Evolutionary conservation across 2,888 invertebrate species (phyloP), one percentile per base, ranked within the genome.

Genomic region (Lasioglossum calceatum): DNA sequence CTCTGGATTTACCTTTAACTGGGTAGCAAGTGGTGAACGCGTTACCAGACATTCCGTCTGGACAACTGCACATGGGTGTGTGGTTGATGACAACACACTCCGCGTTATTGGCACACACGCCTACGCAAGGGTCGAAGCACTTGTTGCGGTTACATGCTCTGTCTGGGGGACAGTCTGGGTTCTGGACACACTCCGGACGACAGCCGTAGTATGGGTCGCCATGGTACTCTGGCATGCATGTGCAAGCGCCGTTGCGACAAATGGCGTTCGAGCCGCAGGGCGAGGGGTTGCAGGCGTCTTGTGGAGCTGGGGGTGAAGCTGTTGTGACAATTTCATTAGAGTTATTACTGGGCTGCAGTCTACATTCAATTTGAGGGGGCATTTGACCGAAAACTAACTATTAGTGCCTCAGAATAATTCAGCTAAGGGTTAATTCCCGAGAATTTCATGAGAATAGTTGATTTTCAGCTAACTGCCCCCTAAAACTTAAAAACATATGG

Each of bases 121-220:
- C 97, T 36, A 96, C 96, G 92, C 98, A 98, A 8, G 98, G 98
- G 95, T 98, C 97, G n/a, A 96, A 95, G 93, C 98, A 98, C 95
- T 98, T 98, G 85, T 97, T 97, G 87, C 97, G 96, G 58, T 97
- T 96, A 93, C 98, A 98, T 16, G 98, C 97, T 92, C 97, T 97
- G 93, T 97, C 97, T 81, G 96, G 95, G 1, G 97, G 95, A 94
- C 98, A 98, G 92, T 98, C 98, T 0, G 97, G 96, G 93, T 97
- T 98, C 16, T 97, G 95, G 0, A 97, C 96, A 95, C 98, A 98
- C 95, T 98, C 98, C 4, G 98, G 98, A 88, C 97, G 96, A 94
- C 98, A 98, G 77, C 97, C 97, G 78, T 96, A 96, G 71, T 94
- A 95, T 3, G 96, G 95, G 88, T 95, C 95, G 27, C 95, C 95